These are phyloP conservation scores for Bombyx huttoni DNA, from an alignment of 2,888 invertebrate genomes.

Conservation along the genomic window DNA sequence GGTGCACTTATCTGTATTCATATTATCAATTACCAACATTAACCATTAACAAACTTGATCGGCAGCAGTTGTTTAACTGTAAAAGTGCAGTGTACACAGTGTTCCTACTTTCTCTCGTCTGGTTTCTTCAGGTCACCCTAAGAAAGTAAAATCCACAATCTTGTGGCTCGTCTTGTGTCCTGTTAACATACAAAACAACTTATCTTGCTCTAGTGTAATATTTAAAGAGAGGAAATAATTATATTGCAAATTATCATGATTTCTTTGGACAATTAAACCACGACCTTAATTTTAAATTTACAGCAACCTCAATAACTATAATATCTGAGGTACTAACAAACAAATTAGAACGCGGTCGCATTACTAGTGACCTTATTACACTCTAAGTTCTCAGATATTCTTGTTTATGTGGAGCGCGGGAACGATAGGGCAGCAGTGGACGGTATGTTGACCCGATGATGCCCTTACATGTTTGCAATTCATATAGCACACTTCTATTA, in stretches of 20 bases:
- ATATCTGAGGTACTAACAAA: background rate
- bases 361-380: slow-evolving; percentile 24
- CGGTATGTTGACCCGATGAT: slow-evolving; percentile 37
- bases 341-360: background rate
- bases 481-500: slow-evolving; percentile 1
- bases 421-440: slow-evolving; percentile 45
- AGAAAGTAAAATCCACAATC: slow-evolving; percentile 72
- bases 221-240: background rate
- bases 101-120: slow-evolving; percentile 70
- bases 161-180: slow-evolving; percentile 61
- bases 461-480: slow-evolving; percentile 30
- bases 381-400: slow-evolving; percentile 3
- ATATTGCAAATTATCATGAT: background rate
- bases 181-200: slow-evolving; percentile 53
- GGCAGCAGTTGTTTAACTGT: slow-evolving; percentile 42
- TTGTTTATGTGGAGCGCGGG: slow-evolving; percentile 60
- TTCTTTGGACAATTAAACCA: background rate
- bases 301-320: no score
- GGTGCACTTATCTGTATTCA: slow-evolving; percentile 4
- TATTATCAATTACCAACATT: background rate
- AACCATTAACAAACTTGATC: background rate
- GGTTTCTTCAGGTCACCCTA: slow-evolving; percentile 64
- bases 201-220: background rate
- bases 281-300: background rate
- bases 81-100: slow-evolving; percentile 44